Evolutionary conservation across 1,140 invertebrate genomes (phyloP), one percentile per base, ranked within the genome.

Genomic region (Scaptomyza pallida): DNA sequence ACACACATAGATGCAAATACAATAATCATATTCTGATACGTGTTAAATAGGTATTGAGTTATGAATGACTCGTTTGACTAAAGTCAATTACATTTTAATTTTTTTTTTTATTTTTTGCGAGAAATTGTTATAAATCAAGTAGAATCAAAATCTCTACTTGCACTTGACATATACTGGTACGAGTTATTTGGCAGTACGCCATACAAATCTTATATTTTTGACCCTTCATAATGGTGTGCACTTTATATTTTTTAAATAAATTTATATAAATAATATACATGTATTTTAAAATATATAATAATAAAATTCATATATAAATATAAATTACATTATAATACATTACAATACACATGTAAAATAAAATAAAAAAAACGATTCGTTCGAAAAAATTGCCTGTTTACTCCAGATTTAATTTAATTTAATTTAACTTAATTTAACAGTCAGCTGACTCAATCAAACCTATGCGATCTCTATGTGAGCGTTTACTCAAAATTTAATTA

Each of bases 1-100:
- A 83, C 72, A 82, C 79, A 82, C 63, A 83, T 63, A 83, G 52
- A 78, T 78, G 67, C 47, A 72, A 79, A 80, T 75, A 72, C 40
- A 17, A 72, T 78, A 63, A 60, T 62, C 45, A 63, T 78, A 43
- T 52, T 35, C 37, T 59, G 61, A 74, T 70, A 65, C 26, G 61
- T 55, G 51, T 61, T 67, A 68, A 62, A 70, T 75, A 51, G 26
- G 37, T 57, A 35, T 51, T 37, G 1, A 19, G 35, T 54, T 47
- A 3, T 13, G 17, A 52, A 41, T 21, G 45, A 47, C 6, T 33
- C 51, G 17, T 30, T 54, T 21, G 30, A 9, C 19, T 41, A 26
- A n/a, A 23, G 5, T 48, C n/a, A 5, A 23, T 50, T 44, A 23
- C 19, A 40, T 44, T 23, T 26, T 44, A 23, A 13, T 26, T 44